Evolutionary conservation across 2,888 invertebrate genomes (phyloP).

Genomic region (Resseliella maxima): DNA sequence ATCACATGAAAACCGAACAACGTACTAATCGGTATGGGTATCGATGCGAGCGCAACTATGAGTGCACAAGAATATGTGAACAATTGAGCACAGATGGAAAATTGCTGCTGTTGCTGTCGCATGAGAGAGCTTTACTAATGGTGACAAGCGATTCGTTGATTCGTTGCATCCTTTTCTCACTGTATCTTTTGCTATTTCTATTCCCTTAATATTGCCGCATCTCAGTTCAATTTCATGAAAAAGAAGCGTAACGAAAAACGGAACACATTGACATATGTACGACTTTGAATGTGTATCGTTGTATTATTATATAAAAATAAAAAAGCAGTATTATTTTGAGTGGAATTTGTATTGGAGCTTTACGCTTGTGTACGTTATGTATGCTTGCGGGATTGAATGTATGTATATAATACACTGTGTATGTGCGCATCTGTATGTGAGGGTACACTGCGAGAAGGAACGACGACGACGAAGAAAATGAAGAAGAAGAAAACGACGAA

Average conservation of each 20-base stretch:
- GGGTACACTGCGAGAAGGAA: not conserved
- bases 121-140: conserved; percentile 8
- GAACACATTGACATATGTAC: not conserved
- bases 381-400: too few species aligned
- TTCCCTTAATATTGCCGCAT: too few species aligned
- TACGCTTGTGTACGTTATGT: too few species aligned
- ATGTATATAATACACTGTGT: too few species aligned
- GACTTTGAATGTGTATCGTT: too few species aligned
- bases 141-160: not conserved
- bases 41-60: not conserved
- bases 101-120: conserved; percentile 19
- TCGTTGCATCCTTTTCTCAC: not conserved
- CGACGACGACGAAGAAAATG: not conserved
- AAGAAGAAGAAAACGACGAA: not conserved
- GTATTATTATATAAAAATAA: too few species aligned
- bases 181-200: too few species aligned
- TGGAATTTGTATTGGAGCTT: too few species aligned
- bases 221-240: too few species aligned
- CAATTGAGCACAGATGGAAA: conserved; percentile 45
- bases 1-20: conserved; percentile 27
- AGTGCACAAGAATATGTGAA: conserved; percentile 2
- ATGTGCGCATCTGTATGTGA: too few species aligned
- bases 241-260: too few species aligned
- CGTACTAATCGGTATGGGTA: conserved; percentile 4
- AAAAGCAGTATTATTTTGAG: too few species aligned